Percentiles rank a stretch among this genome's conserved stretches.
phyloP scores from a whole-genome alignment of 2,888 invertebrate species.

The Trichopria drosophilae region DNA sequence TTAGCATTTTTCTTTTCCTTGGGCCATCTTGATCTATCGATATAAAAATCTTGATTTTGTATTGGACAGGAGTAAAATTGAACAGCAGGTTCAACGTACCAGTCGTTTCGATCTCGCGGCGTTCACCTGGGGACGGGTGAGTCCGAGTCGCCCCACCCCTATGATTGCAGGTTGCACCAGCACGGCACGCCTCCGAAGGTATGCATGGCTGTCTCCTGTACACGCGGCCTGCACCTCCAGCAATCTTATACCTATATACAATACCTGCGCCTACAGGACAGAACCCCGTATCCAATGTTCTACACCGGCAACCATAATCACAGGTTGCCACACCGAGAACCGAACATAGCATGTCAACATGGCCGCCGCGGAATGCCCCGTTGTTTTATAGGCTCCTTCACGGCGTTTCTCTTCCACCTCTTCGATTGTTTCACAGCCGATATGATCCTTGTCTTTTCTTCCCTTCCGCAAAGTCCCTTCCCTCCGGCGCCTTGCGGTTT shows the following conservation, averaged over 20 bases:
- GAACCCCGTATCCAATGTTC: conserved; percentile 51
- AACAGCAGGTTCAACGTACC: conserved; percentile 5
- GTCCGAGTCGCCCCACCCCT: conserved; percentile 54
- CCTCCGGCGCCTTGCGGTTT: no score
- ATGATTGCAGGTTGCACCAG: conserved; percentile 58
- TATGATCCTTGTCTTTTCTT: no score
- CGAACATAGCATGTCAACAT: conserved; percentile 51
- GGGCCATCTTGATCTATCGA: no score
- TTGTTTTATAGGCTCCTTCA: conserved; percentile 28
- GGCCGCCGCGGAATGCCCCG: conserved; percentile 44
- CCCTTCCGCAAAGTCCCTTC: no score
- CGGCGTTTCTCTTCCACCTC: conserved; percentile 24
- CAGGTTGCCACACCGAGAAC: conserved; percentile 46
- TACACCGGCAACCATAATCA: conserved; percentile 55
- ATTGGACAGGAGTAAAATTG: no score
- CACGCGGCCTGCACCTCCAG: conserved; percentile 28
- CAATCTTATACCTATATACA: not conserved
- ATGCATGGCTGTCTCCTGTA: conserved; percentile 24
- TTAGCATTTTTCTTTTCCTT: no score
- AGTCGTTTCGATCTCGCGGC: no score
- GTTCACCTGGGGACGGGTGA: no score
- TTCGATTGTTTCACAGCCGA: conserved; percentile 27
- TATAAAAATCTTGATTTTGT: no score
- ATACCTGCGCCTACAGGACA: conserved; percentile 34
- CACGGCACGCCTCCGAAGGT: conserved; percentile 41